Conservation (phyloP, 2,113 vertebrate genomes). For the Opisthocomus hoazin region DNA sequence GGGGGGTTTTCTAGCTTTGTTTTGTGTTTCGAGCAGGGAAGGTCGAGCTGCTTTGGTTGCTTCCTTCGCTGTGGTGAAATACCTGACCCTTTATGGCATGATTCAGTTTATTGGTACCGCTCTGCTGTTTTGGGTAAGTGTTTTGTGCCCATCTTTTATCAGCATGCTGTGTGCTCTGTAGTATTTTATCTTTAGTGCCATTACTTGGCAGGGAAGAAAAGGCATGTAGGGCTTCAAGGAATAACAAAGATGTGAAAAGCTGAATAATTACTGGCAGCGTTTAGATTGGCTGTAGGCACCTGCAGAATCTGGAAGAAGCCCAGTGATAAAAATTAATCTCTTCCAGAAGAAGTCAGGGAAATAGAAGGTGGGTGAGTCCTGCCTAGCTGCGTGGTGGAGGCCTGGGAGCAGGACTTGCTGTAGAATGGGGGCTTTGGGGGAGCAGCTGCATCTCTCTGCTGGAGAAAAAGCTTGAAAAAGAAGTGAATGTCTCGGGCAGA, state of each 20-base stretch:
- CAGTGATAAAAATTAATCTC: neutral
- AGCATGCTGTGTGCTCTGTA: rapidly evolving
- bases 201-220: neutral
- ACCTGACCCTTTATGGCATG: slow-evolving; percentile 60
- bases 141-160: neutral
- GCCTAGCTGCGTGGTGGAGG: neutral
- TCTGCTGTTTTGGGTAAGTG: slow-evolving; percentile 69
- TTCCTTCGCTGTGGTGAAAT: slow-evolving; percentile 72
- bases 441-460: neutral
- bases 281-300: neutral
- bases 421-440: neutral
- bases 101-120: slow-evolving; percentile 58
- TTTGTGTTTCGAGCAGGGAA: slow-evolving; percentile 59
- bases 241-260: neutral
- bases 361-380: neutral
- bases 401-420: neutral
- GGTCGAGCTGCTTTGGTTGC: slow-evolving; percentile 69
- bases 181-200: neutral
- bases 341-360: neutral
- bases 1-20: neutral
- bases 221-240: neutral
- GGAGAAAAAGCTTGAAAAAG: neutral
- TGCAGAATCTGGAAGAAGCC: neutral
- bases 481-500: neutral
- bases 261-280: neutral